Base-by-base conservation (phyloP, 2,888 invertebrate genomes). In the Platynereis dumerilii region DNA sequence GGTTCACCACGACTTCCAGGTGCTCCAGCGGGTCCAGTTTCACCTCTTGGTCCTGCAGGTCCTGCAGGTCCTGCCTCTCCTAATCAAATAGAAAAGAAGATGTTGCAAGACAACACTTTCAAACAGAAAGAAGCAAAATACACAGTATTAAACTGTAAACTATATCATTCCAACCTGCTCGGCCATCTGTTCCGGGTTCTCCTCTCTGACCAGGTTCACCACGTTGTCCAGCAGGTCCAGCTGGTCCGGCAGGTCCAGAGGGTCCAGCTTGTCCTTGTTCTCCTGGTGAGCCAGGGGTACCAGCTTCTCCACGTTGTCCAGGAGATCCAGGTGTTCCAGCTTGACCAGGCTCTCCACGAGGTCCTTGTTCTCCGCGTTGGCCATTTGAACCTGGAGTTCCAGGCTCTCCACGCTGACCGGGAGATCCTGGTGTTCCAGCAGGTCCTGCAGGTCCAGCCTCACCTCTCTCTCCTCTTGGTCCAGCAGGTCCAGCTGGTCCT, bases 391-490 rank as follows among this genome's bases (percentile, higher is more conserved):
- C 63, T 22, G 42, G 34, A 7, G 60, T 26, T 12, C 66, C 66
- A 28, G 54, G 7, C 44, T 63, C 44, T 63, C 68, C 45, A 52
- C 52, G 39, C 26, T 20, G 20, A 7, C 66, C 66, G 52, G 39
- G 42, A n/a, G 27, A 12, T 34, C 69, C 70, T n/a, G 42, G 22
- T 48, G 53, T 29, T 42, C 68, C 7, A 53, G 56, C 39, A 12
- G 22, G 17, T 45, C 72, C 72, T n/a, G 62, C 27, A 7, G 55
- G 45, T 45, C 80, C 80, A 10, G 74, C 56, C 54, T 71, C 70
- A 52, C 81, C 81, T 29, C 5, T 24, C 12, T 20, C n/a, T 34
- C 66, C 66, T 34, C 59, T 17, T 12, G 29, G 10, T 48, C 72
- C 72, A 24, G 48, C 22, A 5, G 61, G 53, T 60, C 70, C 71